Conservation (phyloP, 2,113 vertebrate species). For the Notothenia rossii region DNA sequence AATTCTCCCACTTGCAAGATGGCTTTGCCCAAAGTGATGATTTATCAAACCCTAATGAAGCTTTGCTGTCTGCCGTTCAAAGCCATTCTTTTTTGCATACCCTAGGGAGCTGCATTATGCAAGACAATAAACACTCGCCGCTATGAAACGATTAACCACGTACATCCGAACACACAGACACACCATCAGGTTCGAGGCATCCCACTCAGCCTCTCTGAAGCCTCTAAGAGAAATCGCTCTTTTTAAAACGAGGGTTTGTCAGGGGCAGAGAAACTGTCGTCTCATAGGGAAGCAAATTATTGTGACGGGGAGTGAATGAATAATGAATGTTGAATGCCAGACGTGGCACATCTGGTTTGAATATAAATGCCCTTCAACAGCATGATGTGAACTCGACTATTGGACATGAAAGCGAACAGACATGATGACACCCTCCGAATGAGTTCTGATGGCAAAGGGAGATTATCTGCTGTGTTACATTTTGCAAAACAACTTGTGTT, state of each 20-base stretch:
- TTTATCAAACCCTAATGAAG: slow-evolving; percentile 44
- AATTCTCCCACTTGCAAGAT: slow-evolving; percentile 5
- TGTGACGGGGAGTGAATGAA: slow-evolving; percentile 70
- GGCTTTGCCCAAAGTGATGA: slow-evolving; percentile 19
- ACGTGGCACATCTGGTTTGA: slow-evolving; percentile 62
- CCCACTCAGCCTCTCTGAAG: slow-evolving; percentile 34
- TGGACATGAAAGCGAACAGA: slow-evolving; percentile 30
- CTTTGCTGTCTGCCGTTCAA: slow-evolving; percentile 23
- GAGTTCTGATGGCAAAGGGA: not conserved
- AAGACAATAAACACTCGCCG: slow-evolving; percentile 52
- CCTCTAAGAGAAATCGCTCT: slow-evolving; percentile 21
- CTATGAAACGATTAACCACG: slow-evolving; percentile 56
- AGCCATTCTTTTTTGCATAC: slow-evolving; percentile 26
- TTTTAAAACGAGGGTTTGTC: slow-evolving; percentile 49
- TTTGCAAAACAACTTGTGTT: slow-evolving; percentile 28
- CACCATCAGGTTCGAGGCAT: slow-evolving; percentile 40
- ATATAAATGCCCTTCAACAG: slow-evolving; percentile 56
- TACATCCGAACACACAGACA: slow-evolving; percentile 46
- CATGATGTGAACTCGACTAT: slow-evolving; percentile 24
- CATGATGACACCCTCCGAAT: not conserved
- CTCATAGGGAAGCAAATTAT: slow-evolving; percentile 67
- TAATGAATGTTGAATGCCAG: slow-evolving; percentile 69
- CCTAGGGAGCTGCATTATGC: slow-evolving; percentile 48
- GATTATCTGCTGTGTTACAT: not conserved
- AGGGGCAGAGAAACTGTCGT: slow-evolving; percentile 61